Evolutionary conservation across 2,888 invertebrate genomes (phyloP).

Genomic region (Philereme transversata): DNA sequence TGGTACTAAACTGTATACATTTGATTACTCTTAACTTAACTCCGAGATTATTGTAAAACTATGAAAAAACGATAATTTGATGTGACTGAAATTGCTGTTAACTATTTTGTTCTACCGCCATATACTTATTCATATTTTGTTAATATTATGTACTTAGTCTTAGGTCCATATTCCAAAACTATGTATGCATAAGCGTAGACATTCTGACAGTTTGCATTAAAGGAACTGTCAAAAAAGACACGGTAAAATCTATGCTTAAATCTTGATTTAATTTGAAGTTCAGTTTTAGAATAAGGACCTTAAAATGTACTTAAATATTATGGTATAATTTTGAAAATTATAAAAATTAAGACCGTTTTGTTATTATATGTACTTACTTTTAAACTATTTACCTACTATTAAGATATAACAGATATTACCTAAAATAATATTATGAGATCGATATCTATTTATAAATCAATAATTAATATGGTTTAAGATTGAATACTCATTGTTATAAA

Average conservation of each 20-base stretch:
- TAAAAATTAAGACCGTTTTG: background rate
- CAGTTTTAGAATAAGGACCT: no score
- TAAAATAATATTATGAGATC: background rate
- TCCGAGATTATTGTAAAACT: no score
- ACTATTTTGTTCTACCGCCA: slow-evolving; percentile 9
- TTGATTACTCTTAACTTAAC: no score
- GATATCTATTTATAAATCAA: background rate
- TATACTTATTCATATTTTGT: slow-evolving; percentile 9
- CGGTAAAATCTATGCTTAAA: no score
- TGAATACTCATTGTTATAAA: slow-evolving; percentile 17
- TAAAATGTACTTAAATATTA: slow-evolving; percentile 11
- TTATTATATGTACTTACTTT: background rate
- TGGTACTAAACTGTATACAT: no score
- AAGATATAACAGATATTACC: slow-evolving; percentile 20
- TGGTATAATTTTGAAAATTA: background rate
- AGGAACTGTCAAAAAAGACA: no score
- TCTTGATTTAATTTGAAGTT: no score
- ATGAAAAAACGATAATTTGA: background rate
- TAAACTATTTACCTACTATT: background rate
- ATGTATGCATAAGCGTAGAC: no score
- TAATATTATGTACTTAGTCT: background rate
- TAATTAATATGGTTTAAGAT: slow-evolving; percentile 1
- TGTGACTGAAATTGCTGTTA: slow-evolving; percentile 29
- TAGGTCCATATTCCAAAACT: background rate
- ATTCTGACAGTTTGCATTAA: no score